Evolutionary conservation across 2,113 vertebrate species (phyloP).

Genomic region (Rostratula benghalensis): DNA sequence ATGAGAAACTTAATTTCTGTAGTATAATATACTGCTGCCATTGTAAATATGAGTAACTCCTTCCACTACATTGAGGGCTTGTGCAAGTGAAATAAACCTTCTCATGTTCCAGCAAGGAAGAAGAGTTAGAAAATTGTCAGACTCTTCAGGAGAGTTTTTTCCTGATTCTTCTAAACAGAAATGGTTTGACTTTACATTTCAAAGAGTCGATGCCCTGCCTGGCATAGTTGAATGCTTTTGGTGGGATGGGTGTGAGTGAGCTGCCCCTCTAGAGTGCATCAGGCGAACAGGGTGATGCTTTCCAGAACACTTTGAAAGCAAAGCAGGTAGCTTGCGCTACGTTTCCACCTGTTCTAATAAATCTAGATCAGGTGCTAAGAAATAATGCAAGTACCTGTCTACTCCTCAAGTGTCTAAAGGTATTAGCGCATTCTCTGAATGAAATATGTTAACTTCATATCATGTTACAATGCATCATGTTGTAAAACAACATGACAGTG

Average conservation of each 20-base stretch:
- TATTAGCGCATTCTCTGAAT: conserved; percentile 34
- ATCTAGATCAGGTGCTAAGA: conserved; percentile 5
- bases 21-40: not conserved
- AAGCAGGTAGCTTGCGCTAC: not conserved
- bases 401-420: conserved; percentile 10
- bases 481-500: conserved; percentile 32
- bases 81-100: not conserved
- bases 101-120: not conserved
- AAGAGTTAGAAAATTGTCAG: not conserved
- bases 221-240: accelerated
- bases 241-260: accelerated
- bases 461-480: conserved; percentile 30
- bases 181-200: not conserved
- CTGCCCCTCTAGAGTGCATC: not conserved
- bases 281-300: not conserved
- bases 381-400: conserved; percentile 18
- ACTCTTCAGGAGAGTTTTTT: not conserved
- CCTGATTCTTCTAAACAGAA: not conserved
- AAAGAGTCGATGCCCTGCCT: not conserved
- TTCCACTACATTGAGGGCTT: not conserved
- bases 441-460: conserved; percentile 55
- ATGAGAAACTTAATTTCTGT: not conserved
- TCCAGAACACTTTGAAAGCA: not conserved
- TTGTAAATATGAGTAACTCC: not conserved
- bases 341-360: conserved; percentile 29